Conservation (phyloP, 2,797 vertebrate species). For the Tenualosa thibaudeaui region DNA sequence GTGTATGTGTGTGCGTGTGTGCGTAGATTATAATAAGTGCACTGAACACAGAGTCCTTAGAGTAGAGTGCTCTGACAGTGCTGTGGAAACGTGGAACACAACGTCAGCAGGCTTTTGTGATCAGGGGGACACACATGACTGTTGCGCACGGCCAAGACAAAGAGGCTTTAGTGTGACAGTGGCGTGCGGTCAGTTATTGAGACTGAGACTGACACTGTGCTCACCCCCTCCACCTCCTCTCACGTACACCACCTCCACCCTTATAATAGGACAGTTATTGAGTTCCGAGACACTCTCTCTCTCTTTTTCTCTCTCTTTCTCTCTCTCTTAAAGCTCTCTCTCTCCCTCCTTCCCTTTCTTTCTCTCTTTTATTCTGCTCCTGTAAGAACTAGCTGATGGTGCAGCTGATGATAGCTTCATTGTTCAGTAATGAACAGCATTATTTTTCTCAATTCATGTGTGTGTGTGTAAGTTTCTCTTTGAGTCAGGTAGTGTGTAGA, state of each 20-base stretch:
- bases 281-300: background rate
- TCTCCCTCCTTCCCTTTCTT: background rate
- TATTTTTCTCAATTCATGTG: background rate
- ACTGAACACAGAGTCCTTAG: slow-evolving; percentile 26
- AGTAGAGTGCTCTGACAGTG: background rate
- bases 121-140: background rate
- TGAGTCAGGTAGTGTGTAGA: background rate
- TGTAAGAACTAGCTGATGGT: too few relatives aligned
- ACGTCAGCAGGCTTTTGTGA: slow-evolving; percentile 28
- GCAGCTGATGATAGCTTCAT: background rate
- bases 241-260: background rate
- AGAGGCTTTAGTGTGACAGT: background rate
- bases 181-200: background rate
- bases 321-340: too few relatives aligned
- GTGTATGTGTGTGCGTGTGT: slow-evolving; percentile 5
- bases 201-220: background rate
- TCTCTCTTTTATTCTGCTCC: background rate
- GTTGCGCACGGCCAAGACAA: slow-evolving; percentile 26
- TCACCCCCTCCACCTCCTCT: background rate
- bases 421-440: background rate
- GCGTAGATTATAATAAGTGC: background rate
- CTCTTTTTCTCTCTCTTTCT: too few relatives aligned
- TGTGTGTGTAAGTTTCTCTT: too few relatives aligned
- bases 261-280: slow-evolving; percentile 11
- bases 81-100: slow-evolving; percentile 25